Evolutionary conservation across 2,113 vertebrate genomes (phyloP), one percentile per base, ranked within the genome.

Genomic region (Misgurnus anguillicaudatus): DNA sequence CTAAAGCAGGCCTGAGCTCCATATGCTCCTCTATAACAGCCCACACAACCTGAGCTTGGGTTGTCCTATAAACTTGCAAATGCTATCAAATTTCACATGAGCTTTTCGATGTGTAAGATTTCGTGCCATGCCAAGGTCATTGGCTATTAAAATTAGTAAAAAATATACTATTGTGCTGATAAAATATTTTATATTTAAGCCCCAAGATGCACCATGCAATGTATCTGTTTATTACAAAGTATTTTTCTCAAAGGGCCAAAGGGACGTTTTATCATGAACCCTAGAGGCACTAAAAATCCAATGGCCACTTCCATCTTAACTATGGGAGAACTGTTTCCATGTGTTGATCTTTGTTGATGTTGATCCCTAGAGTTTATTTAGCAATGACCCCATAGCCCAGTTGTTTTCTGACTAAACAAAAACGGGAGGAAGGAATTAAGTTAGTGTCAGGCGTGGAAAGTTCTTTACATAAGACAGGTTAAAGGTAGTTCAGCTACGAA

Each of bases 381-480:
- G 81, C 61, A 79, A 53, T 79, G 81, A 68, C 81, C 55, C 84
- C 79, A 83, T 77, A 9, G 88, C 85, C 80, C 45, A 77, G 58
- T 47, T 88, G 82, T 86, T 90, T 87, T 88, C 9, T 85, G 79
- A 85, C 75, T 80, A 90, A 92, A 90, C 84, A 88, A 80, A 79
- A 77, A 16, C 4, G 21, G 21, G 31, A 31, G 58, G 79, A 75
- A 84, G 76, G 75, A 90, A 88, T 89, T 48, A 47, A 73, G 77
- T 83, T 85, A 85, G 83, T 66, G 82, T 83, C 74, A 84, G 58
- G 42, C 63, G 72, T 75, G 90, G 84, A 91, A 90, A 85, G 86
- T 86, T 87, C 80, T 86, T 78, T 9, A 36, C 64, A 76, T 71
- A 63, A 70, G 70, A 79, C 87, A 89, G 87, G 88, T 90, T 86